Conservation (phyloP, 2,797 vertebrate species). For the Lateolabrax maculatus region DNA sequence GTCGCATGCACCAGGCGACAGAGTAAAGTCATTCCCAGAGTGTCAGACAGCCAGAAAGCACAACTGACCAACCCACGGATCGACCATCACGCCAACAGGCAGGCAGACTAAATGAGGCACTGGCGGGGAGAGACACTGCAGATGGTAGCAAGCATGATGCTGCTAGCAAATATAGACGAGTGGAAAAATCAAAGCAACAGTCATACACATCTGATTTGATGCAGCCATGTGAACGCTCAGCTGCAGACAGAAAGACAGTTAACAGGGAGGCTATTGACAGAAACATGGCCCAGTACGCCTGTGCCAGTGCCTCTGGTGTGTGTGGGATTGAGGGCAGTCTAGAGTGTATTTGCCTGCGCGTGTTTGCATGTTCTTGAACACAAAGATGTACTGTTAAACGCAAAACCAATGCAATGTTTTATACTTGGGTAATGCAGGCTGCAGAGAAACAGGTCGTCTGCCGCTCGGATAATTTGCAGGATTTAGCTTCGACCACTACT, state of each 20-base stretch:
- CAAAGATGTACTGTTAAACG: slow-evolving; percentile 33
- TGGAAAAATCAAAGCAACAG: slow-evolving; percentile 83
- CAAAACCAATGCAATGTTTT: neutral
- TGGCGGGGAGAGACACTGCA: slow-evolving; percentile 26
- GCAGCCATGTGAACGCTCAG: slow-evolving; percentile 52
- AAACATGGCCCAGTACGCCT: slow-evolving; percentile 43
- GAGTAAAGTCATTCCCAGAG: slow-evolving; percentile 17
- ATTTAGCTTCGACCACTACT: neutral
- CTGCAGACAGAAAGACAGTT: slow-evolving; percentile 57
- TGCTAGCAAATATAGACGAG: slow-evolving; percentile 68
- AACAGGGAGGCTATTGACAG: slow-evolving; percentile 70
- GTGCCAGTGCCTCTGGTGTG: slow-evolving; percentile 40
- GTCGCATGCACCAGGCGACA: slow-evolving; percentile 14
- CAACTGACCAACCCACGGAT: slow-evolving; percentile 38
- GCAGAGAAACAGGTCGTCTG: slow-evolving; percentile 3
- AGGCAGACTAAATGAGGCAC: slow-evolving; percentile 39
- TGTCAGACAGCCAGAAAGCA: slow-evolving; percentile 18
- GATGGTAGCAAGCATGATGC: slow-evolving; percentile 46
- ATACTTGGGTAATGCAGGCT: neutral
- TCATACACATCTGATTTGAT: slow-evolving; percentile 78
- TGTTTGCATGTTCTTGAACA: slow-evolving; percentile 1
- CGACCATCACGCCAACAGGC: slow-evolving; percentile 26
- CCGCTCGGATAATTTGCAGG: neutral
- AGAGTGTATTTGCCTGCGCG: slow-evolving; percentile 1
- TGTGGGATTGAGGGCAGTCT: slow-evolving; percentile 32